These are phyloP conservation scores for Calliopum simillimum DNA, from an alignment of 2,888 invertebrate genomes.

Conservation along the genomic window DNA sequence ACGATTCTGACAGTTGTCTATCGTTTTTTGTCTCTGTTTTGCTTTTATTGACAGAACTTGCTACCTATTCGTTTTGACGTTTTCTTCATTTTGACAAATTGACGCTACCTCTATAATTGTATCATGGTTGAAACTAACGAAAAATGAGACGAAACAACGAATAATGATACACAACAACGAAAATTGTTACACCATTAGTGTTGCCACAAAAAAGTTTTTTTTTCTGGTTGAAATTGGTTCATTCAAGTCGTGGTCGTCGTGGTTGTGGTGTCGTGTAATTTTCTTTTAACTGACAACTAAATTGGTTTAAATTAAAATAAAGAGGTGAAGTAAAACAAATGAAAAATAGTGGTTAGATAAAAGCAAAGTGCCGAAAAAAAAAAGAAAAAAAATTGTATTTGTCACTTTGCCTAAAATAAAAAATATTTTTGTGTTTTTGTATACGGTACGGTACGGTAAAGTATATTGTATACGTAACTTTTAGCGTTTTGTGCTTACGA, in stretches of 20 bases:
- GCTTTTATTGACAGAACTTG: no score
- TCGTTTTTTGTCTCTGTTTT: no score
- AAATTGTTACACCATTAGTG: no score
- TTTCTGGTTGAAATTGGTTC: conserved; percentile 45
- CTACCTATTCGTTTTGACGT: no score
- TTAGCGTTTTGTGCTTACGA: conserved; percentile 18
- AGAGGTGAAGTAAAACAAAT: neutral
- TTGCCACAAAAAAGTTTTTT: conserved; percentile 43
- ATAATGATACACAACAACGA: no score
- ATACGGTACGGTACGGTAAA: neutral
- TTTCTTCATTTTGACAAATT: no score
- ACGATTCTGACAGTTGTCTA: no score
- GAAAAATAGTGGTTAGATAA: neutral
- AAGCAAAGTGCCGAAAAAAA: neutral
- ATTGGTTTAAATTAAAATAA: conserved; percentile 6
- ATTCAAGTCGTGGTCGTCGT: no score
- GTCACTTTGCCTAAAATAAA: conserved; percentile 23
- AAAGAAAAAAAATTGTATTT: neutral
- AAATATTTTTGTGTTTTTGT: neutral
- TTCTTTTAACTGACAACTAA: neutral
- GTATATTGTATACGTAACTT: conserved; percentile 8
- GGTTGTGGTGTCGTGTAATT: no score
- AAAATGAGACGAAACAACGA: no score
- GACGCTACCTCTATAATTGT: no score
- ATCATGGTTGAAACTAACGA: no score